Conservation (phyloP, 1,140 invertebrate genomes). For the Amyelois transitella region DNA sequence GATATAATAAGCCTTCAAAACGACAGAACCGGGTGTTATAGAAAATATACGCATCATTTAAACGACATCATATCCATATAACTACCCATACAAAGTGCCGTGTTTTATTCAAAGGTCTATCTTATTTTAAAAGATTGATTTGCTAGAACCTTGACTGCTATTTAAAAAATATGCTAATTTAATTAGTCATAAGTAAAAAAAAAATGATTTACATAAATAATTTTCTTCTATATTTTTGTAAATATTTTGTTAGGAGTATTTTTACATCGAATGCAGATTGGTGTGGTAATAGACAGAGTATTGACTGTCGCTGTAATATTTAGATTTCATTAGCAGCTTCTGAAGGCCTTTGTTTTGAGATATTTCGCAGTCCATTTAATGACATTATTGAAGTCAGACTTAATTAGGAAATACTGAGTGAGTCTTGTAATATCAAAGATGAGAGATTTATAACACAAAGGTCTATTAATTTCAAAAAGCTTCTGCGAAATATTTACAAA, state of each 20-base stretch:
- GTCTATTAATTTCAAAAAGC: neutral
- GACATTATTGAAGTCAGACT: neutral
- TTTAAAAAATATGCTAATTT: neutral
- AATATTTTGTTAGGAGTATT: no score
- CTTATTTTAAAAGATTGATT: neutral
- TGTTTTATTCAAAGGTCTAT: neutral
- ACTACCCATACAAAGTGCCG: neutral
- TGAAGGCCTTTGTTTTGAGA: neutral
- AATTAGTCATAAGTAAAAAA: no score
- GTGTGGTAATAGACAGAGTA: neutral
- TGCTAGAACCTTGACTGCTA: neutral
- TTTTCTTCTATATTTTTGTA: neutral
- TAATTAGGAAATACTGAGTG: neutral
- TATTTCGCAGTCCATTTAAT: neutral
- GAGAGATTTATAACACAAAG: neutral
- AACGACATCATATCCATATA: neutral
- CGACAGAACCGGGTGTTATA: neutral
- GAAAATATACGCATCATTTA: neutral
- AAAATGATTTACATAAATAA: neutral
- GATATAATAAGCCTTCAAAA: neutral
- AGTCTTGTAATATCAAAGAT: neutral
- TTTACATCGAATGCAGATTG: neutral
- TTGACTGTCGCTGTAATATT: neutral
- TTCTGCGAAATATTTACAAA: neutral
- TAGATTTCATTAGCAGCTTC: neutral